Conservation (phyloP, 2,888 invertebrate genomes). For the Beris chalybata region DNA sequence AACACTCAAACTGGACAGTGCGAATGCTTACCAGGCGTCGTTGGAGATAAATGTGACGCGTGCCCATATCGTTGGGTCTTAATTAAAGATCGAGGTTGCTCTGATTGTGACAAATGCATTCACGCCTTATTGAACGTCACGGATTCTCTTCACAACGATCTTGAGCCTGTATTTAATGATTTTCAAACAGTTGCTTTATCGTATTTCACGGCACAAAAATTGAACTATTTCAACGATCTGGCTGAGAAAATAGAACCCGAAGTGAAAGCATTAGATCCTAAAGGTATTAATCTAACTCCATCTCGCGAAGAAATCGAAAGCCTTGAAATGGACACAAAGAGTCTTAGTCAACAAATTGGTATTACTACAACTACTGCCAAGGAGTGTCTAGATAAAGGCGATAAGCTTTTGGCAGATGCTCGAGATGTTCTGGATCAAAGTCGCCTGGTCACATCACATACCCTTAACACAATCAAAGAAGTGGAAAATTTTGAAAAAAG, state of each 20-base stretch:
- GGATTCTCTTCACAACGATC: slow-evolving; percentile 68
- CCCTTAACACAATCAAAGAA: slow-evolving; percentile 68
- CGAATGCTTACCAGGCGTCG: slow-evolving; percentile 88
- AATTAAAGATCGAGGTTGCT: slow-evolving; percentile 80
- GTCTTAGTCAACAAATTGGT: slow-evolving; percentile 61
- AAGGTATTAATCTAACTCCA: slow-evolving; percentile 67
- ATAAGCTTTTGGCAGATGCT: slow-evolving; percentile 60
- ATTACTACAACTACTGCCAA: slow-evolving; percentile 67
- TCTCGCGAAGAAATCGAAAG: slow-evolving; percentile 63
- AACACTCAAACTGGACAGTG: slow-evolving; percentile 88
- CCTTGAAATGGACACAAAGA: slow-evolving; percentile 66
- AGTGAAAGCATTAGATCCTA: slow-evolving; percentile 68
- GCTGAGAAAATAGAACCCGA: slow-evolving; percentile 68
- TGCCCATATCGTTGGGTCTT: slow-evolving; percentile 92
- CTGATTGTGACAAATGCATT: slow-evolving; percentile 89
- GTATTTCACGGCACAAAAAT: slow-evolving; percentile 82
- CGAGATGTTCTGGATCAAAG: slow-evolving; percentile 60
- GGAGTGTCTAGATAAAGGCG: slow-evolving; percentile 61
- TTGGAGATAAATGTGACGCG: slow-evolving; percentile 92
- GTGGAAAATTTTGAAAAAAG: slow-evolving; percentile 74
- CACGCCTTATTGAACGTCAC: slow-evolving; percentile 87
- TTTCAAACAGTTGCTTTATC: slow-evolving; percentile 73
- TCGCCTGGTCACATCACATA: slow-evolving; percentile 60
- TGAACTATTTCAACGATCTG: slow-evolving; percentile 78
- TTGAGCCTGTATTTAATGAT: slow-evolving; percentile 74